Base-by-base conservation (phyloP, 1,140 invertebrate genomes). In the Drosophila suzukii region DNA sequence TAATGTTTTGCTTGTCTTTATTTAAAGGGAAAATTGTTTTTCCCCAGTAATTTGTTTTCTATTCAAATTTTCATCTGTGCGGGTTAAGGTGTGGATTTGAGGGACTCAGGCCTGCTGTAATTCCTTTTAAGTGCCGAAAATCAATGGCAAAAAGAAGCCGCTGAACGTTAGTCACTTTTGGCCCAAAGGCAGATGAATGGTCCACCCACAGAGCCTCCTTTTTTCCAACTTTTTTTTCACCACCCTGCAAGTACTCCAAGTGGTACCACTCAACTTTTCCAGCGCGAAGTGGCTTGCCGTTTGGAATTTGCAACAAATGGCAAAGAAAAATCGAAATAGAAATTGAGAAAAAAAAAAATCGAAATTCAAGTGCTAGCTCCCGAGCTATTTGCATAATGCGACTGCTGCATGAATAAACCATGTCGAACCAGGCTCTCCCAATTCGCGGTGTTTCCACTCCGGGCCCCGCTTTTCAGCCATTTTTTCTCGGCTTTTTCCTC, bases 351-450 rank as follows among this genome's bases (percentile, higher is more conserved):
- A 70, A 27, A 83, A 70, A 77, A 86, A 86, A 80, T 80, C 79
- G 79, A 86, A 88, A 88, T 83, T 88, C 75, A 88, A 86, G 82
- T 86, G 83, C 68, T 66, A 44, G 43, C 27, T 71, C 65, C 39
- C 68, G 71, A 65, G 84, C 72, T 77, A 86, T 86, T 86, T 86
- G 84, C 83, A 86, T 86, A 86, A 86, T 86, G 83, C 83, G 83
- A 75, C 83, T 86, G 83, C 83, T 86, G 83, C 79, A 86, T 86
- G 83, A 86, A 86, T 86, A 86, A 86, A 86, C 83, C 83, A 86
- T 89, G 71, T 88, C 75, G 85, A 70, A 59, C 34, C 80, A 60
- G 43, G 59, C 44, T 66, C 54, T 61, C 36, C 47, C 57, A 36
- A 54, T 60, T 34, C 67, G 49, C 47, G 77, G 27, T 39, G 27